phyloP scores from a whole-genome alignment of 64 coral and sea anemone genomes.

The Catalaphyllia jardinei region DNA sequence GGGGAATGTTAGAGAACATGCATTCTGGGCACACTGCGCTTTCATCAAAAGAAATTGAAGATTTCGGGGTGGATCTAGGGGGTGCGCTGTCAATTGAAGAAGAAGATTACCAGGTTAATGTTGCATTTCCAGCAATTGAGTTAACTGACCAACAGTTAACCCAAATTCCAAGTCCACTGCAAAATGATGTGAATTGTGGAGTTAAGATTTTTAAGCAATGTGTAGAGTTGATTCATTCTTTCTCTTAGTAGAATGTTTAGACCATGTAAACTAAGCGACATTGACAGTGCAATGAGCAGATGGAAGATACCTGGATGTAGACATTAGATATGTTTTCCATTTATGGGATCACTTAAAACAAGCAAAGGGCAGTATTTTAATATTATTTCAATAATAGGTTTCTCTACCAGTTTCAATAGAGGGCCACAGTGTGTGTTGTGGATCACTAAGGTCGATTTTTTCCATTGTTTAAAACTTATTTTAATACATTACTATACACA shows the following conservation, averaged over 20 bases:
- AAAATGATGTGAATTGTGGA: slow-evolving; percentile 72
- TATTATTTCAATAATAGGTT: too few relatives aligned
- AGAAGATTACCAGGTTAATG: slow-evolving; percentile 64
- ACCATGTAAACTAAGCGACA: neutral
- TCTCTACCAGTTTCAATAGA: slow-evolving; percentile 1
- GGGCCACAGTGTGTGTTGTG: neutral
- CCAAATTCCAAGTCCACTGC: slow-evolving; percentile 43
- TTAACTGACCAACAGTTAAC: slow-evolving; percentile 35
- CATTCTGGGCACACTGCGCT: slow-evolving; percentile 63
- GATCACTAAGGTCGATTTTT: too few relatives aligned
- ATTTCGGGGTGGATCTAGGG: slow-evolving; percentile 57
- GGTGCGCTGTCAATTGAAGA: slow-evolving; percentile 57
- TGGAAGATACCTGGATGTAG: slow-evolving; percentile 19
- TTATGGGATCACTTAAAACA: too few relatives aligned
- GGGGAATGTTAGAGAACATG: slow-evolving; percentile 59
- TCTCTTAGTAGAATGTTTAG: too few relatives aligned
- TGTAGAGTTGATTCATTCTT: slow-evolving; percentile 30
- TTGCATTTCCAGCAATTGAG: slow-evolving; percentile 10
- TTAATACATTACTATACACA: too few relatives aligned
- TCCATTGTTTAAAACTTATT: too few relatives aligned
- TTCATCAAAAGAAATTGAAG: neutral
- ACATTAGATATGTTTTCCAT: slow-evolving; percentile 16
- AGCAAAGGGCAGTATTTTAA: slow-evolving; percentile 8
- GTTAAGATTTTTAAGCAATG: slow-evolving; percentile 51
- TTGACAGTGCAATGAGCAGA: neutral